Evolutionary conservation across 2,797 vertebrate species (phyloP).

Genomic region (Acomys russatus): DNA sequence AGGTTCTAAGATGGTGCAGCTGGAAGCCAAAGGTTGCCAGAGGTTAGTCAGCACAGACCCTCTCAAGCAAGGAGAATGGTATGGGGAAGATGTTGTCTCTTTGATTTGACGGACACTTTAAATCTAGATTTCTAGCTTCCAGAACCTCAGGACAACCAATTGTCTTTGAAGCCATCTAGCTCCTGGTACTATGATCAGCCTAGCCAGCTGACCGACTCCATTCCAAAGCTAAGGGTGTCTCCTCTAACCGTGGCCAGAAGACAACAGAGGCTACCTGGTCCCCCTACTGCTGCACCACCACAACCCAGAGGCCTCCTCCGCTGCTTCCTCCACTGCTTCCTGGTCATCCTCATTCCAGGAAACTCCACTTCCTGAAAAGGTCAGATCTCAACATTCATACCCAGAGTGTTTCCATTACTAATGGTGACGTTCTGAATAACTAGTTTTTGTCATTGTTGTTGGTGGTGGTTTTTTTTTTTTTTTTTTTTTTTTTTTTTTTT

Average conservation of each 20-base stretch:
- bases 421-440: background rate
- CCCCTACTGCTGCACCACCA: background rate
- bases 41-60: background rate
- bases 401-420: background rate
- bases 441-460: background rate
- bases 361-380: background rate
- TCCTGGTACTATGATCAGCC: background rate
- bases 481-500: no score
- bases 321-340: background rate
- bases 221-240: slow-evolving; percentile 31
- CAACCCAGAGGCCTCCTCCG: background rate
- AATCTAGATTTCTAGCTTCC: background rate
- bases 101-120: background rate
- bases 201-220: background rate
- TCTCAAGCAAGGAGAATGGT: background rate
- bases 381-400: background rate
- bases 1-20: background rate
- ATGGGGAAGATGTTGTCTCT: background rate
- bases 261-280: background rate
- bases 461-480: no score
- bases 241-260: background rate
- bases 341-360: background rate
- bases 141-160: background rate
- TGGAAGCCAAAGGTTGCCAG: background rate
- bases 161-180: background rate